A percentile compares a stretch with the other conserved stretches of the same genome.
These are phyloP conservation scores for Agriopis marginaria DNA, from an alignment of 2,888 invertebrate species.

Conservation along the genomic window DNA sequence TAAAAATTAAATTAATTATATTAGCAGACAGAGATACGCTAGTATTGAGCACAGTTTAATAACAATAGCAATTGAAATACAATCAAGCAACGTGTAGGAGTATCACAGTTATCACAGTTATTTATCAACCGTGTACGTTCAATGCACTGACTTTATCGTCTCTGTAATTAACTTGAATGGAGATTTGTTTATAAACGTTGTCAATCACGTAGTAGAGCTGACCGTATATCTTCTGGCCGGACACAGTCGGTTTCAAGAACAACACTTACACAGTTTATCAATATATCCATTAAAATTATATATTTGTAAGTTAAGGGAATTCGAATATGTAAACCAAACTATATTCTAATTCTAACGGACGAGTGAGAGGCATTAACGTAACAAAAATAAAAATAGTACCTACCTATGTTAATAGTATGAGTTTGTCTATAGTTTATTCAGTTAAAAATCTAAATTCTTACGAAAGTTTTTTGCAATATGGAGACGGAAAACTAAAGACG, in stretches of 20 bases:
- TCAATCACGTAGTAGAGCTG: slow-evolving; percentile 51
- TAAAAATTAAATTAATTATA: slow-evolving; percentile 43
- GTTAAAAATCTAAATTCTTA: not conserved
- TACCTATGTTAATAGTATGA: not conserved
- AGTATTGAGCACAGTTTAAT: slow-evolving; percentile 47
- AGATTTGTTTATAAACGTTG: slow-evolving; percentile 60
- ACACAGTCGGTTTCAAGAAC: slow-evolving; percentile 39
- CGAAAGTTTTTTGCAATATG: slow-evolving; percentile 3
- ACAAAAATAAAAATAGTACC: not conserved
- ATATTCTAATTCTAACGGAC: too few species aligned
- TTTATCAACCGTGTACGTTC: slow-evolving; percentile 60
- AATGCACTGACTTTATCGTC: slow-evolving; percentile 60
- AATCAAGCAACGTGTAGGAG: slow-evolving; percentile 56
- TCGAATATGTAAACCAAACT: too few species aligned
- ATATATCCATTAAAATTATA: not conserved
- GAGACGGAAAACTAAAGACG: slow-evolving; percentile 15
- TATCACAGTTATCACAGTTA: slow-evolving; percentile 55
- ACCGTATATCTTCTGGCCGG: slow-evolving; percentile 48
- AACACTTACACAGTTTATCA: not conserved
- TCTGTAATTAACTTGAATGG: slow-evolving; percentile 62
- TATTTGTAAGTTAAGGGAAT: not conserved
- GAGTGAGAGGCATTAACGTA: not conserved
- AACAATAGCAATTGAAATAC: slow-evolving; percentile 61
- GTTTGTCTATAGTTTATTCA: not conserved
- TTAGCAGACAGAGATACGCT: slow-evolving; percentile 25